A percentile compares a stretch with the other conserved stretches of the same genome.
These are phyloP conservation scores for Zosterops pallidus DNA, from an alignment of 2,113 vertebrate species.

Conservation along the genomic window DNA sequence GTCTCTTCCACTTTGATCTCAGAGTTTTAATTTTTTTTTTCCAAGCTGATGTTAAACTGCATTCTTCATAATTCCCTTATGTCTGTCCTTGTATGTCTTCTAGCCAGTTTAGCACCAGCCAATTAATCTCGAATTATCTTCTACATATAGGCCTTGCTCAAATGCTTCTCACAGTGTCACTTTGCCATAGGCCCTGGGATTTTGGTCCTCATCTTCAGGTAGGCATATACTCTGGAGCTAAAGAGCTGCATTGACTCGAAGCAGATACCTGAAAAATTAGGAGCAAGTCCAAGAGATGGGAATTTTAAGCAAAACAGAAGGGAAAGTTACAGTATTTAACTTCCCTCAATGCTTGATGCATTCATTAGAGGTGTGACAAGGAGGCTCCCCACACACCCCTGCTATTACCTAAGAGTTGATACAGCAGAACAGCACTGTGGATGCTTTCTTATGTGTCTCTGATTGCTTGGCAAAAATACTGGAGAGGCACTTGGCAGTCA, in stretches of 20 bases:
- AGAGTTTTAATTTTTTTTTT: background rate
- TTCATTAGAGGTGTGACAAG: background rate
- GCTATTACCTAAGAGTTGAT: background rate
- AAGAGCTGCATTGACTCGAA: background rate
- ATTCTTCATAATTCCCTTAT: background rate
- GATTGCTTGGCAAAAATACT: background rate
- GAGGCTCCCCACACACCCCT: background rate
- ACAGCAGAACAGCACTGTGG: background rate
- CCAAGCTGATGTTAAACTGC: background rate
- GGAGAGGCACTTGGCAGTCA: background rate
- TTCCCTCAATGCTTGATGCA: background rate
- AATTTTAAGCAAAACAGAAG: background rate
- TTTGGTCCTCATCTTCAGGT: background rate
- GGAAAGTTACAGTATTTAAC: background rate
- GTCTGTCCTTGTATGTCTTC: background rate
- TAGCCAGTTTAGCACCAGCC: background rate
- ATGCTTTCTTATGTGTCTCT: background rate
- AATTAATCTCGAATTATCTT: background rate
- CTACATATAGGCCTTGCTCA: background rate
- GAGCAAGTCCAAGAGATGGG: background rate
- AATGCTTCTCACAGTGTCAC: background rate
- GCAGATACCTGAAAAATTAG: background rate
- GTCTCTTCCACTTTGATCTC: background rate
- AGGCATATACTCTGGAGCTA: background rate
- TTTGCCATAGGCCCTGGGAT: background rate